Conservation (phyloP, 2,797 vertebrate species). For the Notolabrus celidotus region DNA sequence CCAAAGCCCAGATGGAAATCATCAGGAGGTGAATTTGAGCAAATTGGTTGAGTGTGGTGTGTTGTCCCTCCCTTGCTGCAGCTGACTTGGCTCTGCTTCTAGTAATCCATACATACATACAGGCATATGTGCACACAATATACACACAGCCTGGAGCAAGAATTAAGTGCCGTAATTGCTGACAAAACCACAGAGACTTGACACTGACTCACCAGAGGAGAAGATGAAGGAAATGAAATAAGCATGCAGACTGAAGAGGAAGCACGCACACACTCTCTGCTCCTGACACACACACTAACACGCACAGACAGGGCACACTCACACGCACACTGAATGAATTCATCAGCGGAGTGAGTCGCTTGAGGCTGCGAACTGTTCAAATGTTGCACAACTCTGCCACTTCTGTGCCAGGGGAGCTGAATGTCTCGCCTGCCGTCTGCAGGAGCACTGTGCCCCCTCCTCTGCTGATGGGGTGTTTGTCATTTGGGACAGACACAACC, state of each 20-base stretch:
- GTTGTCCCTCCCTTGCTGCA: background rate
- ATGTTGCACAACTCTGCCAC: slow-evolving; percentile 41
- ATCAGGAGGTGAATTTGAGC: slow-evolving; percentile 14
- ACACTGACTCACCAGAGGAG: slow-evolving; percentile 37
- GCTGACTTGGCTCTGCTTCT: slow-evolving; percentile 13
- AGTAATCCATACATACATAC: slow-evolving; percentile 1
- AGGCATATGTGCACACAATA: background rate
- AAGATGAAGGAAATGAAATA: slow-evolving; percentile 44
- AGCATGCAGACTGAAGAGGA: slow-evolving; percentile 9
- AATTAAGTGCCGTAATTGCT: slow-evolving; percentile 54
- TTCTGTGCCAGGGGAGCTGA: slow-evolving; percentile 29
- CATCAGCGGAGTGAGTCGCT: slow-evolving; percentile 27
- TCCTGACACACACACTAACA: slow-evolving; percentile 3
- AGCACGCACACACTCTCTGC: background rate
- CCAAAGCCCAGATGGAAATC: slow-evolving; percentile 35
- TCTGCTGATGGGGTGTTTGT: slow-evolving; percentile 57
- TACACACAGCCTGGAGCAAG: slow-evolving; percentile 41
- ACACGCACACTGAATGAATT: slow-evolving; percentile 23
- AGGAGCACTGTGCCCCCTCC: slow-evolving; percentile 24
- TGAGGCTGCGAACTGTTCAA: slow-evolving; percentile 45
- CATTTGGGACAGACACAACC: slow-evolving; percentile 51
- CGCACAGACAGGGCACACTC: slow-evolving; percentile 10
- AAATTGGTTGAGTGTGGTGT: slow-evolving; percentile 2
- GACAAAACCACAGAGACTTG: slow-evolving; percentile 56
- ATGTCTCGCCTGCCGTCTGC: slow-evolving; percentile 35